These are phyloP conservation scores for Clitarchus hookeri DNA, from an alignment of 2,888 invertebrate genomes.

Conservation along the genomic window DNA sequence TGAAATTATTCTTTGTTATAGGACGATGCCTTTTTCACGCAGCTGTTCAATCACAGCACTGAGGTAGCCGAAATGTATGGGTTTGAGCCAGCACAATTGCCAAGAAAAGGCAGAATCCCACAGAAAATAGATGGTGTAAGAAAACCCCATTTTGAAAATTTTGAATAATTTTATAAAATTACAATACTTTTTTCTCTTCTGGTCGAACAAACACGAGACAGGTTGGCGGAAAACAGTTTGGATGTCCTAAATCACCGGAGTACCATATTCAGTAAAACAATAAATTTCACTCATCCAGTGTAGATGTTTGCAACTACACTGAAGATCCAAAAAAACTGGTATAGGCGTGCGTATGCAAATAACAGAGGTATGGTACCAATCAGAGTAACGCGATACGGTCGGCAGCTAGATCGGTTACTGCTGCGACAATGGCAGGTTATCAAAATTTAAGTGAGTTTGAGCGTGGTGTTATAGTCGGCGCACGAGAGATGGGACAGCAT, in stretches of 20 bases:
- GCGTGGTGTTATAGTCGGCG: too few relatives aligned
- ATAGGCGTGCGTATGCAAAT: too few relatives aligned
- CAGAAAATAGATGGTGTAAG: background rate
- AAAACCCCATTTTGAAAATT: background rate
- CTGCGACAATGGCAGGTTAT: too few relatives aligned
- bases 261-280: background rate
- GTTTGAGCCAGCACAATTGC: background rate
- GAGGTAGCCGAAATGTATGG: constrained; percentile 18
- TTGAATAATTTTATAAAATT: background rate
- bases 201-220: background rate
- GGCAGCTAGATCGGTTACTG: too few relatives aligned
- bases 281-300: background rate
- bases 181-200: background rate
- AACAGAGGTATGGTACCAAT: too few relatives aligned
- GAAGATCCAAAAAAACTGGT: too few relatives aligned
- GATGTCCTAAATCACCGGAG: background rate
- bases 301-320: too few relatives aligned
- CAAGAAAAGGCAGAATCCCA: background rate
- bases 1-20: background rate
- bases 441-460: too few relatives aligned
- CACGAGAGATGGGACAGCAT: too few relatives aligned
- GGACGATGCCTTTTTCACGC: background rate
- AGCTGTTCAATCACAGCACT: background rate
- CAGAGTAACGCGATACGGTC: too few relatives aligned
- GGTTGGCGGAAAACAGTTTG: constrained; percentile 12